Evolutionary conservation across 1,140 invertebrate species (phyloP), one percentile per base, ranked within the genome.

Genomic region (Bombus balteatus): DNA sequence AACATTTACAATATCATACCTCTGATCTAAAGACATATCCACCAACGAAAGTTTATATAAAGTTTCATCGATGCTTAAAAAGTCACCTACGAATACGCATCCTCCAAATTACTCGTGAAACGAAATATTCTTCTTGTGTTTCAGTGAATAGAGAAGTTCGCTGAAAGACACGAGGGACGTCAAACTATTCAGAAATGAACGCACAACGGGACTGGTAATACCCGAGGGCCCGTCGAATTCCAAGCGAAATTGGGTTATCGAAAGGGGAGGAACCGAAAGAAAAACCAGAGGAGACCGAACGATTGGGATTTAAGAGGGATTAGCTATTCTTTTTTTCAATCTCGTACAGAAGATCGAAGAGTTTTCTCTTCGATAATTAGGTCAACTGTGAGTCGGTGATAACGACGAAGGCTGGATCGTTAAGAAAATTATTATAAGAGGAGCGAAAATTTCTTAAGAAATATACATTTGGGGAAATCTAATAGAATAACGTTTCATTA

Each of bases 271-370:
- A 47, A 15, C 34, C 37, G 12, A 57, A n/a, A 66, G 53, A 41
- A 41, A 53, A 22, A 81, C 15, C 13, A 32, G 39, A 65, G 70
- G 41, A 39, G 34, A 53, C 74, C 81, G 72, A 76, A 66, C 28
- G 32, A 25, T 28, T 39, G 18, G 25, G 71, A 65, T 74, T 82
- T 82, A 74, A 57, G 32, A 65, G 15, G 71, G 71, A 65, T 73
- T 65, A 74, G 37, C 41, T 32, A 39, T 83, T 76, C 41, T n/a
- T 59, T 83, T 83, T 75, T 83, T 75, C 72, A 83, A 83, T 74
- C 71, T 82, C 53, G 39, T 28, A 5, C 34, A 47, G 5, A 65
- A 65, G 39, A 53, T 41, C 28, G 8, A 18, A 72, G 18, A 28
- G 37, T 37, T 65, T 37, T 71, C 10, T 3, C 53, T 71, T 43